Evolutionary conservation across 2,797 vertebrate genomes (phyloP), one percentile per base, ranked within the genome.

Genomic region (Tokudaia tokunoshimensis): DNA sequence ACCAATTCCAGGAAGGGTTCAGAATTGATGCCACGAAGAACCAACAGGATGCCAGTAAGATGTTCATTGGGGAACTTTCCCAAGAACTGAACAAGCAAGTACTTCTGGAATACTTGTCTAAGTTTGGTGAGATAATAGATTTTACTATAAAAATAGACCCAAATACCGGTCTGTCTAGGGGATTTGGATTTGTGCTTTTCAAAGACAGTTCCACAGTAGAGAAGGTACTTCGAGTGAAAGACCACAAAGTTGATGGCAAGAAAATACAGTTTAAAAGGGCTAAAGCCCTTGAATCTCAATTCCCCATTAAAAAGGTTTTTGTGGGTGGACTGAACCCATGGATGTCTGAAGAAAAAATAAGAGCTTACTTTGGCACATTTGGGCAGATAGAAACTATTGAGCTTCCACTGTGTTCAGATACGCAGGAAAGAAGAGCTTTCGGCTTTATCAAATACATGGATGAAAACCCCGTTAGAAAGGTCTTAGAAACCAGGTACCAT

Each of bases 351-450:
- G 98, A 99, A 89, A 98, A 99, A 96, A 98, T 99, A 80, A 98
- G 99, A 92, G 98, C 99, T 57, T 99, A 99, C 85, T 99, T 99
- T 6, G 98, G 98, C 0, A 97, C 94, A 34, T 99, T 98, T 98
- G 99, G 99, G 47, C 98, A 98, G 98, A 99, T 99, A 95, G 98
- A 99, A 96, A 98, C 98, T 93, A 99, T 99, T 83, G 99, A 99
- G 84, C 98, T 99, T 91, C 99, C 99, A 0, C 97, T 99, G 96
- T 98, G 98, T 96, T 98, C 98, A 70, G 98, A 98, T 96, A 99
- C 99, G 0, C 99, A 99, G 1, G 98, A 99, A 95, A 99, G 99
- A 95, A 98, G 99, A 26, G 99, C 98, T 17, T 99, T 99, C 85
- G 99, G 99, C 20, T 96, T 97, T 52, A 78, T 96, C 12, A 96